Percentiles rank a stretch among this genome's conserved stretches.
These are phyloP conservation scores for Hemithea aestivaria DNA, from an alignment of 2,888 invertebrate species.

Conservation along the genomic window DNA sequence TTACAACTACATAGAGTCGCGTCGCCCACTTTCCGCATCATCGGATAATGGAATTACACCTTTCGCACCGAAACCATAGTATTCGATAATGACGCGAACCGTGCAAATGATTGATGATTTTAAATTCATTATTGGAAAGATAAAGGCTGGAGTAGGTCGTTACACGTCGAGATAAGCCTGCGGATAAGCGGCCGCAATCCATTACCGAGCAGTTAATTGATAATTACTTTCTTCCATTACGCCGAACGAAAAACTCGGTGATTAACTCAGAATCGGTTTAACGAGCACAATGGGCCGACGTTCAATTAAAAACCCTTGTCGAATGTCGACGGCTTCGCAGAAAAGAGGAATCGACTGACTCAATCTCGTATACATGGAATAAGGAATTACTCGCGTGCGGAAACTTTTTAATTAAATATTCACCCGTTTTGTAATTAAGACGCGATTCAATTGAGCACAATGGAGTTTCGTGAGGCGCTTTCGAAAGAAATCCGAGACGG, in stretches of 20 bases:
- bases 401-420: conserved; percentile 78
- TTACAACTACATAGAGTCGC: conserved; percentile 5
- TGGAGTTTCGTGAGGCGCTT: conserved; percentile 56
- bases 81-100: conserved; percentile 35
- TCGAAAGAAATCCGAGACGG: conserved; percentile 56
- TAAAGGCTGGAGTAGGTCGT: conserved; percentile 56
- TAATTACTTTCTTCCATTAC: conserved; percentile 79
- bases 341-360: conserved; percentile 69
- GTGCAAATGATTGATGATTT: conserved; percentile 55
- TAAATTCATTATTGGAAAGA: conserved; percentile 58
- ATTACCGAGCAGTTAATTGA: conserved; percentile 77
- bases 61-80: conserved; percentile 22
- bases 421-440: conserved; percentile 76
- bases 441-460: conserved; percentile 67
- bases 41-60: conserved; percentile 6
- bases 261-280: conserved; percentile 76
- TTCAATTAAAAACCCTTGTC: conserved; percentile 78
- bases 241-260: conserved; percentile 72
- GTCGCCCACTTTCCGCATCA: conserved; percentile 6
- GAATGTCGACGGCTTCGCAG: conserved; percentile 68
- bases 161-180: conserved; percentile 65
- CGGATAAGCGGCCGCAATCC: conserved; percentile 73
- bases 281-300: conserved; percentile 73
- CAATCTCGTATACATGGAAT: conserved; percentile 76
- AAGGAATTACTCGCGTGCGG: conserved; percentile 75